These are phyloP conservation scores for Heliconius eleuchia DNA, from an alignment of 1,140 invertebrate species.

Conservation along the genomic window DNA sequence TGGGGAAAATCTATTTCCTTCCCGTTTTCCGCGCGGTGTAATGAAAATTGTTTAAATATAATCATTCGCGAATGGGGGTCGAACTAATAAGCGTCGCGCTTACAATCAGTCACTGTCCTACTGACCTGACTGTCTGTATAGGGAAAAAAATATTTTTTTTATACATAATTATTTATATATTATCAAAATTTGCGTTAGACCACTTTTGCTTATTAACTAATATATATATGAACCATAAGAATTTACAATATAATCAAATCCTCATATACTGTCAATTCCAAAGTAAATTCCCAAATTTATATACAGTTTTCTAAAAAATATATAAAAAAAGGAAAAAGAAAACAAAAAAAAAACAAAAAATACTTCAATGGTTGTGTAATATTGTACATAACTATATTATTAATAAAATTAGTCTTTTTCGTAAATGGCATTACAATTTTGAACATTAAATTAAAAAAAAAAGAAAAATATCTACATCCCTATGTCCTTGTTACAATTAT, in stretches of 20 bases:
- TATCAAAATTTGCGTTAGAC: background rate
- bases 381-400: slow-evolving; percentile 53
- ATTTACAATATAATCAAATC: background rate
- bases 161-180: background rate
- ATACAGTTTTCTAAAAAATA: no score
- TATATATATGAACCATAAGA: background rate
- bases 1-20: no score
- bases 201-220: background rate
- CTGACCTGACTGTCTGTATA: background rate
- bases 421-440: slow-evolving; percentile 76
- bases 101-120: background rate
- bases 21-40: no score
- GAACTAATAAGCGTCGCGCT: background rate
- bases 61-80: no score
- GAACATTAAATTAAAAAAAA: slow-evolving; percentile 71
- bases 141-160: background rate
- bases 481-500: slow-evolving; percentile 25
- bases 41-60: no score
- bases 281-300: background rate
- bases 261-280: slow-evolving; percentile 9
- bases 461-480: slow-evolving; percentile 50
- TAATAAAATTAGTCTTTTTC: slow-evolving; percentile 75
- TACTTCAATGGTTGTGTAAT: slow-evolving; percentile 64
- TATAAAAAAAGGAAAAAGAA: slow-evolving; percentile 23
- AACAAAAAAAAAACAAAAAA: slow-evolving; percentile 48